Evolutionary conservation across 2,888 invertebrate genomes (phyloP).

Genomic region (Branchellion lobata): DNA sequence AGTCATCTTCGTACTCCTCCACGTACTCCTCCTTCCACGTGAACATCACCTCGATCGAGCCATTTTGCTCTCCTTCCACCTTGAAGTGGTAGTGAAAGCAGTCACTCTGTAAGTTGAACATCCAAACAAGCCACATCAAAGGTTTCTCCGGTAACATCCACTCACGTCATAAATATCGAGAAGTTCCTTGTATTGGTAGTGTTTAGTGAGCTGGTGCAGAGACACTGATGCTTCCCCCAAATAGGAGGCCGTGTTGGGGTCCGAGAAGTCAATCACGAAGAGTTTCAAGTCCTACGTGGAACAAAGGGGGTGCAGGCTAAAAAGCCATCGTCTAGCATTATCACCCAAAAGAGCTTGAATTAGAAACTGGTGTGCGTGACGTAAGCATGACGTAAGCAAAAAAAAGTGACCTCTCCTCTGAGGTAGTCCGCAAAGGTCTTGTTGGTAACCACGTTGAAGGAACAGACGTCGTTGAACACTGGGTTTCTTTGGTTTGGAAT

Average conservation of each 20-base stretch:
- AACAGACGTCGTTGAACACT: conserved; percentile 62
- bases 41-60: conserved; percentile 60
- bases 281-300: conserved; percentile 57
- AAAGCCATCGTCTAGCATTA: background rate
- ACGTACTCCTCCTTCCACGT: conserved; percentile 62
- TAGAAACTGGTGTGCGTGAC: background rate
- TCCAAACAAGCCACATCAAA: too few species aligned
- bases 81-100: conserved; percentile 34
- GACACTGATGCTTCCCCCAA: conserved; percentile 61
- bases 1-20: background rate
- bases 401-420: conserved; percentile 60
- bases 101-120: background rate
- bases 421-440: conserved; percentile 61
- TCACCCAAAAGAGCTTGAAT: background rate
- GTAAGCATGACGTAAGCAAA: conserved; percentile 37
- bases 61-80: conserved; percentile 56
- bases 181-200: conserved; percentile 60
- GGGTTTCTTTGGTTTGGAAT: conserved; percentile 61
- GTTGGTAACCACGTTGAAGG: conserved; percentile 62
- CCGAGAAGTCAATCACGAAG: conserved; percentile 64
- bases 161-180: too few species aligned
- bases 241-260: conserved; percentile 60
- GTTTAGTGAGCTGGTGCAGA: conserved; percentile 61
- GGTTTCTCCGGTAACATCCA: too few species aligned
- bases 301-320: background rate